Evolutionary conservation across 2,888 invertebrate species (phyloP), one percentile per base, ranked within the genome.

Genomic region (Pollenia labialis): DNA sequence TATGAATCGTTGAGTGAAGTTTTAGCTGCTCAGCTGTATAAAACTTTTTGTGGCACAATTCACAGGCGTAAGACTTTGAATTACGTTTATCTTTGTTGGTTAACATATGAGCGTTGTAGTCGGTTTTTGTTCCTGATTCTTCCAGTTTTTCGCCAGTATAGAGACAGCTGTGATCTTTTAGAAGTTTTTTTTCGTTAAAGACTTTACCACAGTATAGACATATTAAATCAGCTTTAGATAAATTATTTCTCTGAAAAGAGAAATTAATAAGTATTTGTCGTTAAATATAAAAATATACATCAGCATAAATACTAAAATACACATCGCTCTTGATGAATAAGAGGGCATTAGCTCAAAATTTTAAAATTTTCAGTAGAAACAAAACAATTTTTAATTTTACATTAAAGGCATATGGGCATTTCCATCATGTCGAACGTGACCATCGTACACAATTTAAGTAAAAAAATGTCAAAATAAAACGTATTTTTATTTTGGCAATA

Each of bases 1-100:
- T 89, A 66, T 93, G 93, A 0, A 92, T 88, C 12, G 92, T 91
- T 82, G 92, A 89, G 77, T 93, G 93, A 0, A 93, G 92, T 58
- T 93, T 92, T 77, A 91, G 90, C 0, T 93, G 92, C 56, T 93
- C 93, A 56, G 92, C 90, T 0, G 93, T 93, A 88, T 93, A 93
- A 58, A 93, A 93, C 12, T 91, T 90, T 54, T 92, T 91, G 0
- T 92, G 93, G 80, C 93, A 93, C 4, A 91, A 89, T 14, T 88
- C 90, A 85, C 93, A 93, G 6, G 91, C 87, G 81, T 89, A 93
- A 1, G 93, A 93, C 2, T 91, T 90, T 4, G 89, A 88, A 68
- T 93, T 92, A 3, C 92, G 92, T 64, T 82, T 75, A 12, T 82
- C 87, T 14, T 79, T 87, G 23, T 87, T 81, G 8, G 81, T 81